Evolutionary conservation across 2,113 vertebrate species (phyloP), one percentile per base, ranked within the genome.

Genomic region (Corydoras sp.): DNA sequence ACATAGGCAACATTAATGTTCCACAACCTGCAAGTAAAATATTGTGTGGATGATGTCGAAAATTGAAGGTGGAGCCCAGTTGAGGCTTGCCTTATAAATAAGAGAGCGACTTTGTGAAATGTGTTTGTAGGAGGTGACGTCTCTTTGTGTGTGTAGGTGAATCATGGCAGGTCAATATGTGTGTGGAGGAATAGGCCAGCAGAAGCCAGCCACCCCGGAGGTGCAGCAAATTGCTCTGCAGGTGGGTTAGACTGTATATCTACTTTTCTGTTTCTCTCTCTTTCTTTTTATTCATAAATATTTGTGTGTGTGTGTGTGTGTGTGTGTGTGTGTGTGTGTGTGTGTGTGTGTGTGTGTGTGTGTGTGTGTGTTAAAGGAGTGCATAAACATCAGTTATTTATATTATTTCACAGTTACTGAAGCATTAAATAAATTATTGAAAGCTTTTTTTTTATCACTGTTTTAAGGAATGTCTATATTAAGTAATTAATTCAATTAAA

Each of bases 311-410:
- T 35, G 87, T n/a, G n/a, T n/a, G n/a, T n/a, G n/a, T n/a, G 89
- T 2, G 0, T 81, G 88, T n/a, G 91, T 93, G 74, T 86, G 87
- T 64, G 29, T 10, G 51, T n/a, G 24, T 58, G 24, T 13, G 24
- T 35, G 51, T 49, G 76, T 85, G 24, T 14, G 24, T n/a, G 9
- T 50, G 49, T n/a, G n/a, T n/a, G n/a, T n/a, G n/a, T n/a, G n/a
- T n/a, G n/a, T n/a, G n/a, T n/a, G n/a, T n/a, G n/a, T n/a, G n/a
- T n/a, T n/a, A n/a, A n/a, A n/a, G n/a, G n/a, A n/a, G n/a, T n/a
- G n/a, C n/a, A n/a, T 5, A 9, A 13, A 13, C 53, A 54, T 13
- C 9, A 4, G 32, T 35, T n/a, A n/a, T n/a, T n/a, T n/a, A n/a
- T n/a, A n/a, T n/a, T n/a, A n/a, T n/a, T n/a, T n/a, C n/a, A n/a